These are phyloP conservation scores for Polydrusus tereticollis DNA, from an alignment of 2,888 invertebrate genomes.

Conservation along the genomic window DNA sequence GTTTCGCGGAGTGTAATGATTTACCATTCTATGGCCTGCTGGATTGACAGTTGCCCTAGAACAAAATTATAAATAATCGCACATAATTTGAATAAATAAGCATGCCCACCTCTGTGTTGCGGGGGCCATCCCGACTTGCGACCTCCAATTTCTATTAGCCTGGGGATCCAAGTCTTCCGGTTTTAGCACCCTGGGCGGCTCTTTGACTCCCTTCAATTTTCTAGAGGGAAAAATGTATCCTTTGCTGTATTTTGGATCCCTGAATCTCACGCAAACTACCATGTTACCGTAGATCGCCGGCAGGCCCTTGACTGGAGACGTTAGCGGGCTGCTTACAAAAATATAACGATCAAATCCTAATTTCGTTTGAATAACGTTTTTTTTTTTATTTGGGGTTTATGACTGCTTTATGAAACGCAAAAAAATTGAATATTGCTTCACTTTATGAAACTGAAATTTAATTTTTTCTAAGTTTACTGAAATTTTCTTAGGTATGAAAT, in stretches of 20 bases:
- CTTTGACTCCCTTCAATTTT: conserved; percentile 75
- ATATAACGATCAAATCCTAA: background rate
- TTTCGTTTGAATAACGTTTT: background rate
- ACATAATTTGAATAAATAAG: background rate
- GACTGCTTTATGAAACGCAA: no score
- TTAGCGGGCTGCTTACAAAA: conserved; percentile 69
- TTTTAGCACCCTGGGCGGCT: conserved; percentile 83
- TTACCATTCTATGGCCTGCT: conserved; percentile 83
- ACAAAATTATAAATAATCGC: background rate
- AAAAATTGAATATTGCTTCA: no score
- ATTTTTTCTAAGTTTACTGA: no score
- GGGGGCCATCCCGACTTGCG: conserved; percentile 77
- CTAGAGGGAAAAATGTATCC: conserved; percentile 85
- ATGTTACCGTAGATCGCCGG: conserved; percentile 73
- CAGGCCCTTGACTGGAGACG: conserved; percentile 80
- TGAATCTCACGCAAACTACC: conserved; percentile 77
- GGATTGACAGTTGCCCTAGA: conserved; percentile 49
- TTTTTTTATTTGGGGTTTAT: background rate
- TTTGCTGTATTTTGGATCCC: conserved; percentile 83
- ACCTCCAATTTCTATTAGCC: conserved; percentile 80
- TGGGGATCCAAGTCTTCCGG: conserved; percentile 78
- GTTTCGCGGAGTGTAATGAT: conserved; percentile 68
- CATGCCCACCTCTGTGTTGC: conserved; percentile 60
- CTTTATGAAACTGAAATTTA: no score
- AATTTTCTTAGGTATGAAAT: no score